Evolutionary conservation across 2,113 vertebrate genomes (phyloP).

Genomic region (Apaloderma vittatum): DNA sequence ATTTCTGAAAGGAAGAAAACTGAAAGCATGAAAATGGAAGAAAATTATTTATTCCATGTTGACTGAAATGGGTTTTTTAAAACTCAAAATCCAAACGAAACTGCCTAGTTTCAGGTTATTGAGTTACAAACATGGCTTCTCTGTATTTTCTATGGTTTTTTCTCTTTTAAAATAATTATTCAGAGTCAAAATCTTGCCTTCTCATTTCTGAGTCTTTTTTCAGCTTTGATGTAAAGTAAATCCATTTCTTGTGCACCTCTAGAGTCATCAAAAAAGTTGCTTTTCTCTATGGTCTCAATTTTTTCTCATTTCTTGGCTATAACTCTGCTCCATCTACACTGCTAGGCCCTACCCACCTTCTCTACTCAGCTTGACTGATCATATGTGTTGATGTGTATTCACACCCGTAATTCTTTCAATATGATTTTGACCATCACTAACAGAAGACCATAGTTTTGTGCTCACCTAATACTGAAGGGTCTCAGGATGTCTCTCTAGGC

Average conservation of each 20-base stretch:
- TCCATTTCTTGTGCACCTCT: background rate
- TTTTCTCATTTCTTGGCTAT: background rate
- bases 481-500: rapidly evolving
- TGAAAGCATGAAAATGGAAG: background rate
- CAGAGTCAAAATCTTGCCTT: background rate
- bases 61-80: background rate
- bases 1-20: background rate
- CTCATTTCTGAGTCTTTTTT: background rate
- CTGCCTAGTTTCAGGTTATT: background rate
- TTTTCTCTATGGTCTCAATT: background rate
- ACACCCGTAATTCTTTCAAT: no score
- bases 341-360: background rate
- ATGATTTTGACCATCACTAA: background rate
- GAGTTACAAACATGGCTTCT: background rate
- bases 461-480: rapidly evolving
- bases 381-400: background rate
- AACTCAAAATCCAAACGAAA: background rate
- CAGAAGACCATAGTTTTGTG: background rate
- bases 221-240: background rate
- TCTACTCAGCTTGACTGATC: background rate
- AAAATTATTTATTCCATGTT: background rate
- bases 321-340: background rate
- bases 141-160: background rate
- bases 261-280: background rate
- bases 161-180: background rate